Conservation (phyloP, 2,797 vertebrate genomes). For the Perodicticus potto region DNA sequence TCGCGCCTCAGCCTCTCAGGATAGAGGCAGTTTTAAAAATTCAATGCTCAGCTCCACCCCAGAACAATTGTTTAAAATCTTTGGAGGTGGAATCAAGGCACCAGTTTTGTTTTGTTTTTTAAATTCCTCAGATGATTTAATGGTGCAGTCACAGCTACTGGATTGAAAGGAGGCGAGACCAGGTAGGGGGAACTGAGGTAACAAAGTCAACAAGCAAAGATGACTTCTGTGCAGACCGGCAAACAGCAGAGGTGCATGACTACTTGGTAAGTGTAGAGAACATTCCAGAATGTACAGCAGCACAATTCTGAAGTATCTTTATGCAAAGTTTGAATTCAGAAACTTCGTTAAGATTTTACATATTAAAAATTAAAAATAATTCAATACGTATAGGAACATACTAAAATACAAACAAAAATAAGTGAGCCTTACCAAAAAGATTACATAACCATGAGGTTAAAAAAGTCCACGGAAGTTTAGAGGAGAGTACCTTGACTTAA, state of each 20-base stretch:
- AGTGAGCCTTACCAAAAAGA: neutral
- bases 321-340: neutral
- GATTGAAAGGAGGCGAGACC: neutral
- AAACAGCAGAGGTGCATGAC: neutral
- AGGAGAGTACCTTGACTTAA: neutral
- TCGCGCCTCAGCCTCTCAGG: too few species aligned
- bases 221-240: neutral
- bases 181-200: neutral
- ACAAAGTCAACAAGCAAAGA: neutral
- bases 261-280: neutral
- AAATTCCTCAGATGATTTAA: neutral
- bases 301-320: neutral
- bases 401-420: neutral
- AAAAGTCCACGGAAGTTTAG: neutral
- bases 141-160: neutral
- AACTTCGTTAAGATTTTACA: neutral
- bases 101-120: neutral
- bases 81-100: neutral
- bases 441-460: neutral
- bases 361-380: neutral
- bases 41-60: neutral
- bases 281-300: neutral
- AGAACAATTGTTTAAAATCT: conserved; percentile 4
- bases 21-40: too few species aligned
- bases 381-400: neutral